Conservation (phyloP, 1,140 invertebrate genomes). For the Drosophila bocqueti region DNA sequence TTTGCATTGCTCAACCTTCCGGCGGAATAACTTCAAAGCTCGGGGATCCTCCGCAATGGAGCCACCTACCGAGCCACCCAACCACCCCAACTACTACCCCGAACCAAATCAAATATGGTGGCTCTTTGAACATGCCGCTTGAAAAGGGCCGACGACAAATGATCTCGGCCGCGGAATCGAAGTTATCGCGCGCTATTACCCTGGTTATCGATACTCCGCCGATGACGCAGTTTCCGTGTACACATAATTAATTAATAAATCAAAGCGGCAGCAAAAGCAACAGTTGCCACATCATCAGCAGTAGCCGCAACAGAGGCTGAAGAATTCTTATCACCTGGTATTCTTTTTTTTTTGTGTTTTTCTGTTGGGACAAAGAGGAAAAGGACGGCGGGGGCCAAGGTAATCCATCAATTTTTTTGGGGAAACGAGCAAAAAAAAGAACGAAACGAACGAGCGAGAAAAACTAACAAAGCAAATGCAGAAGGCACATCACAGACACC, state of each 20-base stretch:
- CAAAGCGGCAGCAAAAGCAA: conserved; percentile 55
- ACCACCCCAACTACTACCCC: conserved; percentile 5
- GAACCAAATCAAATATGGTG: conserved; percentile 58
- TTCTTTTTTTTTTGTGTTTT: background rate
- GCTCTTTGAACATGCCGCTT: conserved; percentile 51
- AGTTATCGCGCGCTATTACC: conserved; percentile 65
- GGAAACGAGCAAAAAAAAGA: conserved; percentile 59
- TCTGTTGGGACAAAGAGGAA: background rate
- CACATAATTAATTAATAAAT: conserved; percentile 83
- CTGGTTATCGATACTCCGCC: conserved; percentile 65
- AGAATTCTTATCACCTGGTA: conserved; percentile 62
- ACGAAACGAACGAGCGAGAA: conserved; percentile 46
- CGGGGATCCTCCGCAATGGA: conserved; percentile 13
- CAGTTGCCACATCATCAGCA: conserved; percentile 64
- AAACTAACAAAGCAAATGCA: conserved; percentile 67
- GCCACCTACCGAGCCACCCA: conserved; percentile 8
- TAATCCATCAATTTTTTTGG: conserved; percentile 79
- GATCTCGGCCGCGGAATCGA: conserved; percentile 57
- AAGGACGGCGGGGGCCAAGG: conserved; percentile 43
- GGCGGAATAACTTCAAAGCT: conserved; percentile 65
- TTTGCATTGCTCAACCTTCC: conserved; percentile 46
- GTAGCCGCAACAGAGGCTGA: conserved; percentile 25
- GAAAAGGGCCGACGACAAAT: conserved; percentile 58
- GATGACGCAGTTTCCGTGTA: conserved; percentile 73
- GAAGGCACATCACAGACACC: conserved; percentile 76